These are phyloP conservation scores for Globodera rostochiensis DNA, from an alignment of 1,140 invertebrate genomes.

Conservation along the genomic window DNA sequence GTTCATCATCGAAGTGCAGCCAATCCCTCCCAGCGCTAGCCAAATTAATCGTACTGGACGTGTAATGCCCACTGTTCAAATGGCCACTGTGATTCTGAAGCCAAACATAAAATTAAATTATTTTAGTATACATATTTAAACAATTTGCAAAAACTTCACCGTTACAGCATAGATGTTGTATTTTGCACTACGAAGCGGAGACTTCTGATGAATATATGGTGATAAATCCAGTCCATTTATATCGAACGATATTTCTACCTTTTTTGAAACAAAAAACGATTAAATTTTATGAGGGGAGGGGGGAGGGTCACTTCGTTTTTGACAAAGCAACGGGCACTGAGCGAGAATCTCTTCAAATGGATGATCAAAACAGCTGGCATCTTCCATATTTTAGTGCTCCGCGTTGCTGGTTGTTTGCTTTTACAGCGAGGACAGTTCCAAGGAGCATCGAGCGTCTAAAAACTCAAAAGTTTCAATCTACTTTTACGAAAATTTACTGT, in stretches of 20 bases:
- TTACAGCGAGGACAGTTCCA: constrained; percentile 43
- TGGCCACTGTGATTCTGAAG: constrained; percentile 34
- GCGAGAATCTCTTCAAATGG: constrained; percentile 52
- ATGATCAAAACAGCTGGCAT: constrained; percentile 39
- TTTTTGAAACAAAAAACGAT: neutral
- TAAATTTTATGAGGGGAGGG: neutral
- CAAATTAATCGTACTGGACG: constrained; percentile 34
- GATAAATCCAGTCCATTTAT: constrained; percentile 34
- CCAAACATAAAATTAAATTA: neutral
- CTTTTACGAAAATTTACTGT: neutral
- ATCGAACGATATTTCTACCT: constrained; percentile 32
- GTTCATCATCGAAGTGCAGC: constrained; percentile 38
- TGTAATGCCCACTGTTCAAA: constrained; percentile 42
- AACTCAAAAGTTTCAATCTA: neutral
- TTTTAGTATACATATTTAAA: too few species aligned
- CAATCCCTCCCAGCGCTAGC: constrained; percentile 24
- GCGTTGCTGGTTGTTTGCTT: constrained; percentile 30
- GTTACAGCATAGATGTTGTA: constrained; percentile 47
- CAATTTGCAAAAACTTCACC: constrained; percentile 14
- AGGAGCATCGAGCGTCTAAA: constrained; percentile 27
- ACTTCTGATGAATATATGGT: constrained; percentile 38
- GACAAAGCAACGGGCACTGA: constrained; percentile 35
- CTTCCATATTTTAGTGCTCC: constrained; percentile 42
- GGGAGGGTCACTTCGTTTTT: constrained; percentile 41
- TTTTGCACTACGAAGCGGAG: constrained; percentile 16